phyloP scores from a whole-genome alignment of 2,888 invertebrate species.

The Actias luna region DNA sequence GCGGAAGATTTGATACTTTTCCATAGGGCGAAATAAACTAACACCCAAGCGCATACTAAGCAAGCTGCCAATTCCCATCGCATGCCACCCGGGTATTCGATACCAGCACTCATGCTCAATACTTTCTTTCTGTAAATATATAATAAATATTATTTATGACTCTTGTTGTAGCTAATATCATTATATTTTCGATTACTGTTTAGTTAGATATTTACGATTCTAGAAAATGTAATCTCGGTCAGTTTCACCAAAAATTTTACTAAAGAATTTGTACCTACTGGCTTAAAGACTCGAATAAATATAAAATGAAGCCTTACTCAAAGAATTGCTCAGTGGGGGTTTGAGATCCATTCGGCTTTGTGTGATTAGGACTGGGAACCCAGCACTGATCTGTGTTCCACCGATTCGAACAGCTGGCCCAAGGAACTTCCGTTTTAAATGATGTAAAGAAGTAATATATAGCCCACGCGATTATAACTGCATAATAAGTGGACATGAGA shows the following conservation, averaged over 20 bases:
- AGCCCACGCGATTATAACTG: constrained; percentile 96
- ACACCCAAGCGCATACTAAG: constrained; percentile 94
- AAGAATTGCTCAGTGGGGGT: constrained; percentile 96
- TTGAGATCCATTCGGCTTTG: constrained; percentile 86
- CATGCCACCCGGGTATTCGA: constrained; percentile 90
- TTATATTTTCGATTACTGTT: constrained; percentile 4
- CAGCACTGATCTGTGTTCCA: constrained; percentile 94
- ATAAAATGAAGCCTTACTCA: constrained; percentile 84
- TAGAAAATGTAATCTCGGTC: background rate
- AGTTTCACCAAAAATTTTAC: background rate
- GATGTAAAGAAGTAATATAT: constrained; percentile 96
- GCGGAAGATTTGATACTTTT: constrained; percentile 97
- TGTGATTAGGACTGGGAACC: constrained; percentile 86
- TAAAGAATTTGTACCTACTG: background rate
- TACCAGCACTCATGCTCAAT: constrained; percentile 90
- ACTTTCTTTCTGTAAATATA: constrained; percentile 89
- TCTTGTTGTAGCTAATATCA: constrained; percentile 8
- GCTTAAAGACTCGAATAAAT: background rate
- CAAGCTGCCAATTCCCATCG: constrained; percentile 95
- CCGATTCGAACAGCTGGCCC: constrained; percentile 92
- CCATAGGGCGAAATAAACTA: constrained; percentile 98
- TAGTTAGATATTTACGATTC: constrained; percentile 12
- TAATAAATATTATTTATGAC: constrained; percentile 19
- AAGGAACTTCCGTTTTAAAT: constrained; percentile 93
- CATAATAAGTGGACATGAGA: constrained; percentile 97